phyloP scores from a whole-genome alignment of 2,888 invertebrate species.

The Eristalis arbustorum region DNA sequence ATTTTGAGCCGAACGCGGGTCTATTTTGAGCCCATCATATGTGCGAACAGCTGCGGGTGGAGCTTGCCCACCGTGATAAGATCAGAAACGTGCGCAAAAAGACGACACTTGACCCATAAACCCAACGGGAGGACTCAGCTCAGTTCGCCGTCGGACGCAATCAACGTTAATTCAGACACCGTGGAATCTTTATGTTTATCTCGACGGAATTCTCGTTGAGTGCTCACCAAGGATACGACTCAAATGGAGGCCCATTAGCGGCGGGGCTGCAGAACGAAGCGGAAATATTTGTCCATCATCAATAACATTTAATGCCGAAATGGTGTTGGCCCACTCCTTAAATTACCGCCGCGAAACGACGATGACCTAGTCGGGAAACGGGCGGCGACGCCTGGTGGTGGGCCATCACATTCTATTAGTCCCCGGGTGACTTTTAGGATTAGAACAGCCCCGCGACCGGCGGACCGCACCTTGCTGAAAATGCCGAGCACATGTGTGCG shows the following conservation, averaged over 20 bases:
- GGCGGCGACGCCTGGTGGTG: background rate
- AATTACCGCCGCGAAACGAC: background rate
- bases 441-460: background rate
- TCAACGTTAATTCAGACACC: slow-evolving; percentile 39
- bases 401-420: slow-evolving; percentile 6
- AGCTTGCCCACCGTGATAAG: background rate
- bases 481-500: background rate
- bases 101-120: slow-evolving; percentile 26
- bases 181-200: slow-evolving; percentile 12
- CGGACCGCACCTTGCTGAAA: slow-evolving; percentile 22
- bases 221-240: slow-evolving; percentile 24
- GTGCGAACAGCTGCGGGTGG: background rate
- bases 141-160: slow-evolving; percentile 16
- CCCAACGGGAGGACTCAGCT: background rate
- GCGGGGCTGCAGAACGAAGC: slow-evolving; percentile 14
- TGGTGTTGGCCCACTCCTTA: slow-evolving; percentile 51
- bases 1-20: background rate
- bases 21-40: slow-evolving; percentile 5
- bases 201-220: slow-evolving; percentile 17
- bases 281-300: slow-evolving; percentile 56
- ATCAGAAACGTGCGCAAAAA: slow-evolving; percentile 14
- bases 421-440: slow-evolving; percentile 17
- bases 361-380: background rate
- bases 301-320: slow-evolving; percentile 56
- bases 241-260: background rate